These are phyloP conservation scores for Melinaea menophilus DNA, from an alignment of 2,888 invertebrate genomes.

Conservation along the genomic window DNA sequence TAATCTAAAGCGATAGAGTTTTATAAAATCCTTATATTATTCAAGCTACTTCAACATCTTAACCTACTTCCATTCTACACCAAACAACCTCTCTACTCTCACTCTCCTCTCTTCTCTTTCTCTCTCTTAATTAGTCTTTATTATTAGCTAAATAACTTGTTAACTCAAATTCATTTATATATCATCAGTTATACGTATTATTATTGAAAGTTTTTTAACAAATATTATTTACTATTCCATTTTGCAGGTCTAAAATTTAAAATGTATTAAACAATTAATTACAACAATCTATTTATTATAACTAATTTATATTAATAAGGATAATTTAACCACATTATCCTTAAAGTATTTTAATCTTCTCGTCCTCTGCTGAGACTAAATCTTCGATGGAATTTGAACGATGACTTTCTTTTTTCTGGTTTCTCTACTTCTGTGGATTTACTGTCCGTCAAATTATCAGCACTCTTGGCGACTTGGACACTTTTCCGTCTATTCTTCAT, in stretches of 20 bases:
- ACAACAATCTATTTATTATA: constrained; percentile 1
- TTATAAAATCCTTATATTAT: constrained; percentile 19
- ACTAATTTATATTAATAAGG: constrained; percentile 5
- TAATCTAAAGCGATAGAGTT: not conserved
- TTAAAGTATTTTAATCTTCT: constrained; percentile 52
- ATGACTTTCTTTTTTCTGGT: constrained; percentile 63
- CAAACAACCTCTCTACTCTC: constrained; percentile 12
- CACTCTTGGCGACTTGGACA: constrained; percentile 70
- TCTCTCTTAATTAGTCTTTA: not conserved
- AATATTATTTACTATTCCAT: too few relatives aligned
- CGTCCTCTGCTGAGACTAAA: constrained; percentile 68
- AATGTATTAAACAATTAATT: not conserved
- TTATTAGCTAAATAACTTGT: too few relatives aligned
- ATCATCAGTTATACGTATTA: too few relatives aligned
- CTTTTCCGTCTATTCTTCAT: constrained; percentile 74
- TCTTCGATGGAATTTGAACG: constrained; percentile 68
- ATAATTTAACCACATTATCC: constrained; percentile 18
- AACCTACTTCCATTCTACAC: constrained; percentile 19
- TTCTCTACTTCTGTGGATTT: constrained; percentile 54
- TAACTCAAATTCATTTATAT: too few relatives aligned
- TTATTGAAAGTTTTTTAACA: too few relatives aligned
- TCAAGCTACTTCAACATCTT: constrained; percentile 29
- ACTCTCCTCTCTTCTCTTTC: constrained; percentile 2
- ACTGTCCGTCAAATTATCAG: constrained; percentile 60
- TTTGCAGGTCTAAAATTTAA: too few relatives aligned